phyloP scores from a whole-genome alignment of 2,888 invertebrate genomes.

The Pachydiplax longipennis region DNA sequence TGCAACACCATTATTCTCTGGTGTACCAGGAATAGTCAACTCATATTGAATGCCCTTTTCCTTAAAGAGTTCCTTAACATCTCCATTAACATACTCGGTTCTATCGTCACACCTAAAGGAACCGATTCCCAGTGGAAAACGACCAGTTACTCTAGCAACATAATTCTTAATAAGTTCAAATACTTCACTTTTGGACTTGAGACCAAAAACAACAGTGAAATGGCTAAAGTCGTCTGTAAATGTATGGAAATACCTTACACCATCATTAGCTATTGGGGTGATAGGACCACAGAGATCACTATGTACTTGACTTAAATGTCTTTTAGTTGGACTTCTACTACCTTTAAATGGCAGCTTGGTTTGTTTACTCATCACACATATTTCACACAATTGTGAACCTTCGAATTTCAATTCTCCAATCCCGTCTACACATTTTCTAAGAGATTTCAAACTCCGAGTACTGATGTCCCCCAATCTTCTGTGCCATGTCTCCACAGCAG shows the following conservation, averaged over 20 bases:
- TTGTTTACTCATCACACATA: not conserved
- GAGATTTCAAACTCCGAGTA: not conserved
- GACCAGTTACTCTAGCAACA: not conserved
- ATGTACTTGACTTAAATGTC: not conserved
- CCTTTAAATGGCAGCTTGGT: not conserved
- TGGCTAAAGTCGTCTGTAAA: no score
- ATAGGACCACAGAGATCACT: not conserved
- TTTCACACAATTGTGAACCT: not conserved
- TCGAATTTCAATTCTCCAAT: not conserved
- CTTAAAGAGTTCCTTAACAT: not conserved
- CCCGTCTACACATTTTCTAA: not conserved
- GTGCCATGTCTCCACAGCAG: not conserved
- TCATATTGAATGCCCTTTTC: not conserved
- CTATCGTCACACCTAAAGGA: slow-evolving; percentile 4
- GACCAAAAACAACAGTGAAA: not conserved
- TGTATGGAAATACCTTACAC: not conserved
- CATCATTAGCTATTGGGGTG: not conserved
- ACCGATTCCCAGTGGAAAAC: not conserved
- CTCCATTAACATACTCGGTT: not conserved
- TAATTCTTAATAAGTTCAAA: not conserved
- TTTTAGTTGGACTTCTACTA: no score
- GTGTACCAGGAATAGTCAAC: not conserved
- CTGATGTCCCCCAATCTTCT: not conserved
- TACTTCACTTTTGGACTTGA: no score
- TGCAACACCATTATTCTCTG: no score